phyloP scores from a whole-genome alignment of 2,113 vertebrate genomes.

The Siniperca knerii region DNA sequence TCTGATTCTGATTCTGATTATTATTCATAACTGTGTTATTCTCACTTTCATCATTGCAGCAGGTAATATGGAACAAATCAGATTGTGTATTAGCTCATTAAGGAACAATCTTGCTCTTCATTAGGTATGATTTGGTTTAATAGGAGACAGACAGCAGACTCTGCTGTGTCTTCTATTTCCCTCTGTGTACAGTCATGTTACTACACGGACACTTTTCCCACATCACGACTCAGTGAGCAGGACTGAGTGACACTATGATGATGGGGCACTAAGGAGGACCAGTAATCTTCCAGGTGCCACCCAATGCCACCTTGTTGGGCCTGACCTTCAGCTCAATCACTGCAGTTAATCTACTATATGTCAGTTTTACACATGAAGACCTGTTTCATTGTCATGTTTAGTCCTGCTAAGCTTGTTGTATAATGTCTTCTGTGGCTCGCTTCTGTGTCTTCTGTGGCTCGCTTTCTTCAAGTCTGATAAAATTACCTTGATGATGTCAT shows the following conservation, averaged over 20 bases:
- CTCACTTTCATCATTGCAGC: neutral
- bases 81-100: slow-evolving; percentile 13
- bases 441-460: neutral
- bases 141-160: neutral
- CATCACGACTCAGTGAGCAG: neutral
- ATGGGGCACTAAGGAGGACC: neutral
- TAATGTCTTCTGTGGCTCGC: neutral
- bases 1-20: neutral
- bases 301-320: neutral
- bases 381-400: neutral
- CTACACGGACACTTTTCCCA: neutral
- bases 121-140: slow-evolving; percentile 19
- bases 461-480: neutral
- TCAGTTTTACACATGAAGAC: neutral
- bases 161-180: neutral
- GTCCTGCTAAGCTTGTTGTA: neutral
- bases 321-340: neutral
- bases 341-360: neutral
- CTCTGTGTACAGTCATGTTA: neutral
- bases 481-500: neutral
- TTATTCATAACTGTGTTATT: slow-evolving; percentile 7
- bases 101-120: slow-evolving; percentile 1
- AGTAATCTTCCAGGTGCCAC: neutral
- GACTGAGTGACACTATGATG: neutral
- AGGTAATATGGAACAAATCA: slow-evolving; percentile 4